Percentiles rank a stretch among this genome's conserved stretches.
Evolutionary conservation across 2,888 invertebrate species (phyloP).

Genomic region (Tipula lateralis): DNA sequence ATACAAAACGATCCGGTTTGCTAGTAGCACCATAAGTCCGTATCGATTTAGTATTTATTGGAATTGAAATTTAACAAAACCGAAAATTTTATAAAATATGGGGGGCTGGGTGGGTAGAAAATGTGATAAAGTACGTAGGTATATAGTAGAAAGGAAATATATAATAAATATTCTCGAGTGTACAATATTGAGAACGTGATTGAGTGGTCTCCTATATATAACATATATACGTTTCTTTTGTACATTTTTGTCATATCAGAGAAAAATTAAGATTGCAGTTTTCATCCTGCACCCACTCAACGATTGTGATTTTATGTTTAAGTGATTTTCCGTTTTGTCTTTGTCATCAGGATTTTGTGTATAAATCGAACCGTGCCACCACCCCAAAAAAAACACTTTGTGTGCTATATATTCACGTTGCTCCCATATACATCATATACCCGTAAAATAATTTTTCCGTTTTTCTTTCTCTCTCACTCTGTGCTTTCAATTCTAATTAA

Average conservation of each 20-base stretch:
- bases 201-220: slow-evolving; percentile 14
- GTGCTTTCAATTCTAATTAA: slow-evolving; percentile 12
- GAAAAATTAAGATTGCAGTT: not conserved
- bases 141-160: not conserved
- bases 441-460: not conserved
- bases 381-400: not conserved
- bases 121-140: not conserved
- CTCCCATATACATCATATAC: not conserved
- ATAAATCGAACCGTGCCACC: not conserved
- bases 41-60: not conserved
- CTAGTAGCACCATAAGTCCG: no score
- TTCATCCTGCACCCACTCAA: not conserved
- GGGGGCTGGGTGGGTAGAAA: not conserved
- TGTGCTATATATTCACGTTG: not conserved
- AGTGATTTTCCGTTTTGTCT: not conserved
- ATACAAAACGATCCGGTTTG: not conserved
- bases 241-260: not conserved
- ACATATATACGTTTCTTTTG: not conserved
- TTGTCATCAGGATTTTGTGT: not conserved
- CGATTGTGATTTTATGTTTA: not conserved
- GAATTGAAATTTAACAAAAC: not conserved
- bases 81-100: not conserved
- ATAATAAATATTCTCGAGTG: slow-evolving; percentile 12
- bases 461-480: not conserved
- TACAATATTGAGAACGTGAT: slow-evolving; percentile 27